Evolutionary conservation across 2,797 vertebrate genomes (phyloP).

Genomic region (Xenentodon cancila): DNA sequence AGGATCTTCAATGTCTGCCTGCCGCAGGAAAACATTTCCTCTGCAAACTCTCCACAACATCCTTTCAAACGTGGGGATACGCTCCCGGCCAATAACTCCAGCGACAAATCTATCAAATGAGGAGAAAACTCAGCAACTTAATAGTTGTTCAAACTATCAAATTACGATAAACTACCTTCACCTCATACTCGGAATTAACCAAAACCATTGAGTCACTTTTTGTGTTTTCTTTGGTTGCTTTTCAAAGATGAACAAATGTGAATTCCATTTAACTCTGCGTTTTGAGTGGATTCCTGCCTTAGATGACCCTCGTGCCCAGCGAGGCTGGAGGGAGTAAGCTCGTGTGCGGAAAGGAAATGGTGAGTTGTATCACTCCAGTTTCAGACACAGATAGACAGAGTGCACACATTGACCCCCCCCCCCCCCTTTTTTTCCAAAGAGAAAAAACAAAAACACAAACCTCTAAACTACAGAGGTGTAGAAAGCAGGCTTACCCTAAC

Average conservation of each 20-base stretch:
- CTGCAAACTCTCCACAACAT: constrained; percentile 98
- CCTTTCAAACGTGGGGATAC: constrained; percentile 95
- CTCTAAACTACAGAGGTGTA: not conserved
- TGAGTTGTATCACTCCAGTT: constrained; percentile 1
- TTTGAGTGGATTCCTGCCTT: constrained; percentile 1
- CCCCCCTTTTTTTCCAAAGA: constrained; percentile 2
- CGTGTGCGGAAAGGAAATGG: constrained; percentile 25
- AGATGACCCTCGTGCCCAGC: constrained; percentile 3
- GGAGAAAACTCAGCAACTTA: not conserved
- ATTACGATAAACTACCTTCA: not conserved
- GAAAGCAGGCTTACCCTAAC: constrained; percentile 85
- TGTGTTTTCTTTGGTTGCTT: not conserved
- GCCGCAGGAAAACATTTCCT: constrained; percentile 95
- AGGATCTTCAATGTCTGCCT: constrained; percentile 95
- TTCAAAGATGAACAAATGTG: too few species aligned
- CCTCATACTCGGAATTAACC: not conserved
- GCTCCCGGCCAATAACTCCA: constrained; percentile 93
- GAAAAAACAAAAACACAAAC: constrained; percentile 13
- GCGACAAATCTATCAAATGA: constrained; percentile 89
- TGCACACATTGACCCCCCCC: constrained; percentile 3
- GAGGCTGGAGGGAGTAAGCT: constrained; percentile 23
- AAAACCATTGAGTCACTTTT: not conserved
- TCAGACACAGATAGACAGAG: constrained; percentile 24
- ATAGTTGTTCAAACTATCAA: not conserved
- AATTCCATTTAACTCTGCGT: not conserved